phyloP scores from a whole-genome alignment of 2,113 vertebrate species.

The Accipiter cooperii region DNA sequence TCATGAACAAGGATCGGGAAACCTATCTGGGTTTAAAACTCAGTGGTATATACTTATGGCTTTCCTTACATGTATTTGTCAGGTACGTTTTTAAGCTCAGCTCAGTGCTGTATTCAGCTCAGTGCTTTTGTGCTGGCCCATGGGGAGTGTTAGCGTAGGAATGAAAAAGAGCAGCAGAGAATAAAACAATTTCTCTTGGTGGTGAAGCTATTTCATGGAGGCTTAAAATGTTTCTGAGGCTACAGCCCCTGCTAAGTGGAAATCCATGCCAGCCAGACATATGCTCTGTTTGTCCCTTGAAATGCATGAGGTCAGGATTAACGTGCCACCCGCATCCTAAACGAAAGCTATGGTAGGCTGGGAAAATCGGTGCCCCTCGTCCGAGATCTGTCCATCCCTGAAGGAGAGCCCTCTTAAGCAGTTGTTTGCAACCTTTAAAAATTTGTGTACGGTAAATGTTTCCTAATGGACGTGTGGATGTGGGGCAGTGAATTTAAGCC shows the following conservation, averaged over 20 bases:
- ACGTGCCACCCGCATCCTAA: background rate
- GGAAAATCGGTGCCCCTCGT: background rate
- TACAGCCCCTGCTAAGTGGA: background rate
- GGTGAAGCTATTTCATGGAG: background rate
- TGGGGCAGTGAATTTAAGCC: background rate
- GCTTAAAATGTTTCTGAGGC: background rate
- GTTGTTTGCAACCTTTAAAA: background rate
- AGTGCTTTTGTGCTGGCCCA: background rate
- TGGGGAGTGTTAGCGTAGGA: background rate
- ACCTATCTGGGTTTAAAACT: background rate
- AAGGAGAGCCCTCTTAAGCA: background rate
- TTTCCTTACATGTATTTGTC: background rate
- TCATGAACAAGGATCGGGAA: background rate
- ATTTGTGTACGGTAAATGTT: background rate
- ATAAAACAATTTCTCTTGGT: background rate
- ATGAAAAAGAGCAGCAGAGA: background rate
- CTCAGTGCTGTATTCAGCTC: background rate
- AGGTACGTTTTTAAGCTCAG: background rate
- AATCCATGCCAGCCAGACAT: background rate
- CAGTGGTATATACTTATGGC: background rate
- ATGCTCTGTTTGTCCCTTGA: background rate
- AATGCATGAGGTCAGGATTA: background rate
- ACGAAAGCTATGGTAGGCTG: background rate
- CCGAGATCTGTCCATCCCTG: background rate
- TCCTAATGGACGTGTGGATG: background rate